Conservation (phyloP, 2,113 vertebrate species). For the Perccottus glenii region DNA sequence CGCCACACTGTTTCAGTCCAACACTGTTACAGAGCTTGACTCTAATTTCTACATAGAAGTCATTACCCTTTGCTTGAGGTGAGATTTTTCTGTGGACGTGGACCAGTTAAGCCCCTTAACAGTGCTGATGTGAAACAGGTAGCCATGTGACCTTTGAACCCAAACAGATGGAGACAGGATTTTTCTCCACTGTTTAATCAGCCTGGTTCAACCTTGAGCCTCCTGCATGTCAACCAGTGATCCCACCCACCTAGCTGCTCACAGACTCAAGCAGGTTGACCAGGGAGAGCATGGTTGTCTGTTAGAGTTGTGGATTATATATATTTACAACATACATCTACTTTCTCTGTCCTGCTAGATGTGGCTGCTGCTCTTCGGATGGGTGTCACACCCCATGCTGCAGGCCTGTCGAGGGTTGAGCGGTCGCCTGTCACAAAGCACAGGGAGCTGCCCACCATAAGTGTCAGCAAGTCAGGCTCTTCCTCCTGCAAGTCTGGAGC, state of each 20-base stretch:
- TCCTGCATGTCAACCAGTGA: slow-evolving; percentile 59
- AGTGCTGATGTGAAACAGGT: slow-evolving; percentile 53
- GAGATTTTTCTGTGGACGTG: slow-evolving; percentile 30
- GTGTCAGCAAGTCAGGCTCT: slow-evolving; percentile 76
- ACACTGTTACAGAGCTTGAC: slow-evolving; percentile 22
- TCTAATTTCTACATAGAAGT: slow-evolving; percentile 41
- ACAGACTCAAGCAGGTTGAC: slow-evolving; percentile 46
- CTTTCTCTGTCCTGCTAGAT: slow-evolving; percentile 58
- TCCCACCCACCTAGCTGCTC: slow-evolving; percentile 47
- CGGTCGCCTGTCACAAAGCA: slow-evolving; percentile 75
- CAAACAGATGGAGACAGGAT: slow-evolving; percentile 70
- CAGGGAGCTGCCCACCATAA: slow-evolving; percentile 78
- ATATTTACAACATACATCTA: slow-evolving; percentile 15
- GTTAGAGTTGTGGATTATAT: slow-evolving; percentile 32
- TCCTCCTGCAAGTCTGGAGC: slow-evolving; percentile 78
- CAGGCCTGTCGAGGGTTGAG: slow-evolving; percentile 67
- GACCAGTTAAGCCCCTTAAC: slow-evolving; percentile 68
- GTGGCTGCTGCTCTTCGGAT: slow-evolving; percentile 67
- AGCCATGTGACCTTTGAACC: slow-evolving; percentile 58
- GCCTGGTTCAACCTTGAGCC: slow-evolving; percentile 64
- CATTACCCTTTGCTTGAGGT: slow-evolving; percentile 18
- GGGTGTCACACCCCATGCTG: slow-evolving; percentile 70
- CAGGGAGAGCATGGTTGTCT: slow-evolving; percentile 18
- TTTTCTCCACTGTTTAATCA: slow-evolving; percentile 67
- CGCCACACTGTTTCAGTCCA: slow-evolving; percentile 28